Evolutionary conservation across 2,797 vertebrate species (phyloP).

Genomic region (Amblyraja radiata): DNA sequence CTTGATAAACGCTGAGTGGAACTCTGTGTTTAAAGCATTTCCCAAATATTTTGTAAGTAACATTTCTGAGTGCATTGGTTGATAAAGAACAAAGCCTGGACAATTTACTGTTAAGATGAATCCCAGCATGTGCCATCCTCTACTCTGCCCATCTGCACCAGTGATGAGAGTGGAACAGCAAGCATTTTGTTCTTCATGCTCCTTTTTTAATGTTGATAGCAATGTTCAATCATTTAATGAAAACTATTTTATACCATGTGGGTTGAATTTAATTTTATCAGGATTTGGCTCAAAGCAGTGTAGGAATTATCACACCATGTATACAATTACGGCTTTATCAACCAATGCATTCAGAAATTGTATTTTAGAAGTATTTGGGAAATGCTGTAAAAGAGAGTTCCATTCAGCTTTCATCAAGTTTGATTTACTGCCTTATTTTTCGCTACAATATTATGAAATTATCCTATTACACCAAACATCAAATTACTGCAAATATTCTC

Average conservation of each 20-base stretch:
- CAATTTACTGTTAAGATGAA: background rate
- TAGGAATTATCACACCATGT: background rate
- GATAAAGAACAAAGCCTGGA: background rate
- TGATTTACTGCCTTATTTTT: background rate
- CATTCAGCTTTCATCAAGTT: background rate
- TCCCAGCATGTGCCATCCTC: background rate
- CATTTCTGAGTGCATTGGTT: no score
- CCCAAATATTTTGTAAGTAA: no score
- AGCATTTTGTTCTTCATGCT: background rate
- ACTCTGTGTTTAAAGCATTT: no score
- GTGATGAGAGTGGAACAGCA: background rate
- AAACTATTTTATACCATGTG: background rate
- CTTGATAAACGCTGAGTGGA: no score
- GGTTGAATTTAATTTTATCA: background rate
- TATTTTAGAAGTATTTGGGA: background rate
- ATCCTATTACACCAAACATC: conserved; percentile 16
- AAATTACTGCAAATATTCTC: conserved; percentile 41
- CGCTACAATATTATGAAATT: background rate
- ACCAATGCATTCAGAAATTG: background rate
- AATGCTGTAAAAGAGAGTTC: background rate
- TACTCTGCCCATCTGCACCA: background rate
- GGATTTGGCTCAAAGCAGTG: background rate
- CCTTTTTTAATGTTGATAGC: background rate
- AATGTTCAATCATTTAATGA: background rate
- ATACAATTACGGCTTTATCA: background rate